phyloP scores from a whole-genome alignment of 2,113 vertebrate genomes.

The Megaceryle torquata region DNA sequence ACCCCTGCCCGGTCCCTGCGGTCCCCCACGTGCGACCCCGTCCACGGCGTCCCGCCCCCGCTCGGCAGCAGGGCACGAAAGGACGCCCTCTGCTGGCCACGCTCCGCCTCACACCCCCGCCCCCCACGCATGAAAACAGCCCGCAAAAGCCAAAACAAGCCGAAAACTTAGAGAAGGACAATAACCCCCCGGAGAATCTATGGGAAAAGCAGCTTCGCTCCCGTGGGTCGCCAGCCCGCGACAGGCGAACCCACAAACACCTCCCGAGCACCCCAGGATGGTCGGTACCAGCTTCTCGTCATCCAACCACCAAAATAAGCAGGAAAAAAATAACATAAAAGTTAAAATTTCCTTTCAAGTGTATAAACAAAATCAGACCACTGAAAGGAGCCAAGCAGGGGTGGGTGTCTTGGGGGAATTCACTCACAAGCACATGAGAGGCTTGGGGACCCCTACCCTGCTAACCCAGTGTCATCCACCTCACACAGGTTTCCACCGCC shows the following conservation, averaged over 20 bases:
- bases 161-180: no score
- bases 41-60: no score
- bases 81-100: no score
- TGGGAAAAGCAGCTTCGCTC: neutral
- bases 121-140: no score
- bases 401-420: neutral
- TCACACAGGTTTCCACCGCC: neutral
- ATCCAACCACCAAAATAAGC: neutral
- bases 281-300: neutral
- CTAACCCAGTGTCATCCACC: neutral
- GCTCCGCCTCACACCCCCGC: no score
- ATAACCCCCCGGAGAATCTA: no score
- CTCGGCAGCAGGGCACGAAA: no score
- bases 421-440: neutral
- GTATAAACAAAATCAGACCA: neutral
- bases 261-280: rapidly evolving
- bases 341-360: neutral
- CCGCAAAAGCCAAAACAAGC: neutral
- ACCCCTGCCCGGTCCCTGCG: no score
- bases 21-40: no score
- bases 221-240: neutral
- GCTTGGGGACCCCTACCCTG: neutral
- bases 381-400: neutral
- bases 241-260: neutral
- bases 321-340: no score